Percentiles rank a stretch among this genome's conserved stretches.
Conservation (phyloP, 2,113 vertebrate species). For the Numida meleagris region DNA sequence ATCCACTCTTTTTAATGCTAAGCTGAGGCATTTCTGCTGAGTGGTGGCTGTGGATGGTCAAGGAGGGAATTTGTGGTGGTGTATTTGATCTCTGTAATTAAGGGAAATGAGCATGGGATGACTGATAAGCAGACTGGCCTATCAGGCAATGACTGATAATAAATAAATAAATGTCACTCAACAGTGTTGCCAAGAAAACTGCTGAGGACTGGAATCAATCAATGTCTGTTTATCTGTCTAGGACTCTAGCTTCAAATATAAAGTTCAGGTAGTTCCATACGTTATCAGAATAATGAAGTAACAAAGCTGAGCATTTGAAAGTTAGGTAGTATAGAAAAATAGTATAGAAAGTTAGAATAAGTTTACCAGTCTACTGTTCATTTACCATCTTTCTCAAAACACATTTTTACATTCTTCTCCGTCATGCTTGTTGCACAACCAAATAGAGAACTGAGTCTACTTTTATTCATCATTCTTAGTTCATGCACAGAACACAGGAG, state of each 20-base stretch:
- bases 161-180: constrained; percentile 31
- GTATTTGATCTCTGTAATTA: constrained; percentile 51
- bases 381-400: neutral
- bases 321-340: neutral
- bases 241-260: neutral
- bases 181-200: constrained; percentile 33
- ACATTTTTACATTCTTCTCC: neutral
- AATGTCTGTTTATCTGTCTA: constrained; percentile 54
- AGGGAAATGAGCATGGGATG: constrained; percentile 62
- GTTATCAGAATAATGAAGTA: neutral
- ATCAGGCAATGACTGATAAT: constrained; percentile 63
- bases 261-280: constrained; percentile 15
- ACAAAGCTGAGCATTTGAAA: neutral
- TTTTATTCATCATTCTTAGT: neutral
- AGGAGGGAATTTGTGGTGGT: constrained; percentile 74
- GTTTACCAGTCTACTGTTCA: neutral
- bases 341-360: neutral
- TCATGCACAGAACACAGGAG: neutral
- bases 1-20: constrained; percentile 56
- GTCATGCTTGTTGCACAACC: neutral
- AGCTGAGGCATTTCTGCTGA: constrained; percentile 39
- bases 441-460: neutral
- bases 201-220: constrained; percentile 39
- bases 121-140: constrained; percentile 72
- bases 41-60: constrained; percentile 71